A percentile compares a stretch with the other conserved stretches of the same genome.
phyloP scores from a whole-genome alignment of 2,113 vertebrate species.

The Corapipo altera region DNA sequence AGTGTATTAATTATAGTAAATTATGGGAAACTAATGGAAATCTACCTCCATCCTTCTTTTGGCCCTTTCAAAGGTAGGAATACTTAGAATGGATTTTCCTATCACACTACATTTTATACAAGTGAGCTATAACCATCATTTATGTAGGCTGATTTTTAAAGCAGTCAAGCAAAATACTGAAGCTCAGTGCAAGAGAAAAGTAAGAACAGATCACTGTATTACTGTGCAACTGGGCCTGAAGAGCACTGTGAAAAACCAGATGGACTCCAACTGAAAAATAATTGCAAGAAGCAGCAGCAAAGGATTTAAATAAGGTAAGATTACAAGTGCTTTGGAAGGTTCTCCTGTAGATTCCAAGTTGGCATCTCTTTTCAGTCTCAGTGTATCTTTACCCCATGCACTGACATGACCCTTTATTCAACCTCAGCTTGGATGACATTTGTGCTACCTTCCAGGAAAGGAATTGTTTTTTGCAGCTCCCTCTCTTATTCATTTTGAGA shows the following conservation, averaged over 20 bases:
- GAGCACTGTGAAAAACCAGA: neutral
- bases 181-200: neutral
- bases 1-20: neutral
- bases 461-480: conserved; percentile 25
- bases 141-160: neutral
- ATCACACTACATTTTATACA: neutral
- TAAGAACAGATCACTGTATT: neutral
- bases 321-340: neutral
- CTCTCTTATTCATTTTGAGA: conserved; percentile 38
- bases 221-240: neutral
- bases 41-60: neutral
- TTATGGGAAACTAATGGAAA: neutral
- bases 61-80: neutral
- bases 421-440: conserved; percentile 40
- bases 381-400: neutral
- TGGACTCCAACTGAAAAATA: neutral
- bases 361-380: neutral
- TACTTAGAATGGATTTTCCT: neutral
- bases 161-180: neutral
- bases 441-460: conserved; percentile 57
- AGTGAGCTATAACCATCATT: neutral
- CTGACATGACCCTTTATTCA: conserved; percentile 35
- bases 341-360: neutral
- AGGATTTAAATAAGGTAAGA: neutral
- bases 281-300: neutral